These are phyloP conservation scores for Rhea pennata DNA, from an alignment of 2,113 vertebrate genomes.

Conservation along the genomic window DNA sequence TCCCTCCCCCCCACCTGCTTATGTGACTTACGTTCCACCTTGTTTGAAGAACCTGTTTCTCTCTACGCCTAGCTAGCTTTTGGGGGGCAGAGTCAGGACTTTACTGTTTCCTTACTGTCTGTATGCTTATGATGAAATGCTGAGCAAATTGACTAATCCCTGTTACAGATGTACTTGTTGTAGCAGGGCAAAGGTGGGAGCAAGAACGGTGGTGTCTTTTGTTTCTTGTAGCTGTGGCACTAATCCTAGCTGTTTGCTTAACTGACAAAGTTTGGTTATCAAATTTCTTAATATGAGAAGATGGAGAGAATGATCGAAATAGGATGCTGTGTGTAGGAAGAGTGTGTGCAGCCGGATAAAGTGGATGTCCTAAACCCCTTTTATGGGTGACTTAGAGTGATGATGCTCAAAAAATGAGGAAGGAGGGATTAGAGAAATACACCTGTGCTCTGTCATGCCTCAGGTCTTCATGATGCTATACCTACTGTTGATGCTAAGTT, in stretches of 20 bases:
- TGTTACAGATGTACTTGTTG: accelerated
- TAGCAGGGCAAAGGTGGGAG: background rate
- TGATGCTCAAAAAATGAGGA: background rate
- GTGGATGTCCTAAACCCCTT: background rate
- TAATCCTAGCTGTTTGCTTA: background rate
- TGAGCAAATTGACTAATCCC: background rate
- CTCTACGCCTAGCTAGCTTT: background rate
- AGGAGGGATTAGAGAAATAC: background rate
- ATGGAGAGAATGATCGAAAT: background rate
- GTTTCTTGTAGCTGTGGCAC: background rate
- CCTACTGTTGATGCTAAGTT: background rate
- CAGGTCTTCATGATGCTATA: background rate
- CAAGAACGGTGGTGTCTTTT: background rate
- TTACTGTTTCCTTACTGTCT: background rate
- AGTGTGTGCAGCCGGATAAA: background rate
- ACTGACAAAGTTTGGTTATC: background rate
- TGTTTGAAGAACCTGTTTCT: background rate
- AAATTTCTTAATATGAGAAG: background rate
- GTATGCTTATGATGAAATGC: background rate
- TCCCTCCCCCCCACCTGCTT: background rate
- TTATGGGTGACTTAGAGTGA: background rate
- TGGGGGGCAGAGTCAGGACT: background rate
- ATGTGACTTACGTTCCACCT: background rate
- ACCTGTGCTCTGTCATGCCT: background rate
- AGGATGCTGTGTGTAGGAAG: background rate